Evolutionary conservation across 1,140 invertebrate species (phyloP).

Genomic region (Copidosoma floridanum): DNA sequence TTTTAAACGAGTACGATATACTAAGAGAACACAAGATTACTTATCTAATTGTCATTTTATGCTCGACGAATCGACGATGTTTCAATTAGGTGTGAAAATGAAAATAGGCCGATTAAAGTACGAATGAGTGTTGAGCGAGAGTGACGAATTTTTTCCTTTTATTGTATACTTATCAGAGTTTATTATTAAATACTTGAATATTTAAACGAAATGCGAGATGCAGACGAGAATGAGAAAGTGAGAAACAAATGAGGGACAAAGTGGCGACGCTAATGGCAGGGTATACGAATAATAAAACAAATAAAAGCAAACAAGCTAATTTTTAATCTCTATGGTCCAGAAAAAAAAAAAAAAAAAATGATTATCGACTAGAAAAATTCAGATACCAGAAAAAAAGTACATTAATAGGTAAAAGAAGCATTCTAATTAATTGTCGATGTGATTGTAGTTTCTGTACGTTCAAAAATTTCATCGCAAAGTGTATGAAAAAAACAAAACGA

Average conservation of each 20-base stretch:
- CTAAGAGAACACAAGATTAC: conserved; percentile 1
- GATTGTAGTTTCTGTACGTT: conserved; percentile 28
- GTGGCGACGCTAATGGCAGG: neutral
- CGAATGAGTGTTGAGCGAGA: neutral
- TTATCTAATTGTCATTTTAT: conserved; percentile 14
- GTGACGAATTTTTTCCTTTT: neutral
- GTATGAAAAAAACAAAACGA: no score
- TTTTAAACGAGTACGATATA: neutral
- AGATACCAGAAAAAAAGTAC: conserved; percentile 7
- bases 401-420: neutral
- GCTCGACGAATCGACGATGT: conserved; percentile 16
- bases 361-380: conserved; percentile 12
- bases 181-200: neutral
- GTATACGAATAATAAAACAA: neutral
- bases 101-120: neutral
- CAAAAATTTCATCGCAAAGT: conserved; percentile 8
- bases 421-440: conserved; percentile 18
- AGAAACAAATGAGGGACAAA: neutral
- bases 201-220: neutral
- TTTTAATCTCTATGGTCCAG: conserved; percentile 3
- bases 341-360: conserved; percentile 1
- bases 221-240: neutral
- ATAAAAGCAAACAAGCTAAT: conserved; percentile 9
- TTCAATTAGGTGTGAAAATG: conserved; percentile 4
- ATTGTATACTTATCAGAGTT: neutral